These are phyloP conservation scores for Hypothenemus hampei DNA, from an alignment of 1,140 invertebrate species.

Conservation along the genomic window DNA sequence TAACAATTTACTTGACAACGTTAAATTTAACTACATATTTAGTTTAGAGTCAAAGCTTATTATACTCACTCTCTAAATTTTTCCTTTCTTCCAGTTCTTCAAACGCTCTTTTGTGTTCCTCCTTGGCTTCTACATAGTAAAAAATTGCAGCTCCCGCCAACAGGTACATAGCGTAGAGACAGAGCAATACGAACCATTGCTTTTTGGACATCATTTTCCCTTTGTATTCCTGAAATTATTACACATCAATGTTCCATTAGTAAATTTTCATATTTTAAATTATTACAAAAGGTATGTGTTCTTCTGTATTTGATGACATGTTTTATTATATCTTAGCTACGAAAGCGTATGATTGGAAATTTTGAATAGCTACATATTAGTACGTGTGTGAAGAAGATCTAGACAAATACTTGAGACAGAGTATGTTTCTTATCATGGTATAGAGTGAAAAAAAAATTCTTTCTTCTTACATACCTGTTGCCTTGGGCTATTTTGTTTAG, in stretches of 20 bases:
- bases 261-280: not conserved
- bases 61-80: constrained; percentile 63
- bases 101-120: constrained; percentile 56
- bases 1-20: too few species aligned
- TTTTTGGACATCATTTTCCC: constrained; percentile 66
- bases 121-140: constrained; percentile 66
- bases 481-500: too few species aligned
- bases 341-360: too few species aligned
- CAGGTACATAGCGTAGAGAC: constrained; percentile 70
- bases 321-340: not conserved
- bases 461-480: too few species aligned
- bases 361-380: not conserved
- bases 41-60: constrained; percentile 2
- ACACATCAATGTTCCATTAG: not conserved
- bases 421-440: too few species aligned
- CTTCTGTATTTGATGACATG: too few species aligned
- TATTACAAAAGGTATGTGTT: not conserved
- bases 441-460: too few species aligned
- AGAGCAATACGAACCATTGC: constrained; percentile 69
- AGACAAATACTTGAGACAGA: too few species aligned
- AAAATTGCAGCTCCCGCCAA: constrained; percentile 72
- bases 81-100: constrained; percentile 56
- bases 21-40: too few species aligned
- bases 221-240: constrained; percentile 1
- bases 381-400: too few species aligned